Percentiles rank a stretch among this genome's conserved stretches.
phyloP scores from a whole-genome alignment of 2,888 invertebrate genomes.

The Xanthia togata region DNA sequence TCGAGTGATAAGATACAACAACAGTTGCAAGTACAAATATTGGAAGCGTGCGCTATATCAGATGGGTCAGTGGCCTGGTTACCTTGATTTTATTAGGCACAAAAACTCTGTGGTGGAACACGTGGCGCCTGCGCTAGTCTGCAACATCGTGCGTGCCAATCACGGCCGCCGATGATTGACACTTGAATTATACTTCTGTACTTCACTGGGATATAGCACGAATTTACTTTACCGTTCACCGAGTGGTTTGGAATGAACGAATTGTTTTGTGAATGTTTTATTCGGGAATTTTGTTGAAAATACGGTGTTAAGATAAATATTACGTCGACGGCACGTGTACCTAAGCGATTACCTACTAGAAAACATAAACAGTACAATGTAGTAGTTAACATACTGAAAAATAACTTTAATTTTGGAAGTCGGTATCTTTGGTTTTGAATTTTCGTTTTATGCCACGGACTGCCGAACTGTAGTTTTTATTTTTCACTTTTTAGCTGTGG shows the following conservation, averaged over 20 bases:
- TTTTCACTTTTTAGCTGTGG: no score
- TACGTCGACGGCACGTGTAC: slow-evolving; percentile 33
- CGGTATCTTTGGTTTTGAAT: no score
- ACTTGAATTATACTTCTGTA: slow-evolving; percentile 49
- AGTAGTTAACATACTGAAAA: no score
- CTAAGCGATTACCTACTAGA: slow-evolving; percentile 33
- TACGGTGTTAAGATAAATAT: slow-evolving; percentile 19
- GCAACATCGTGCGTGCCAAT: slow-evolving; percentile 55
- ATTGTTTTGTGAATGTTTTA: slow-evolving; percentile 27
- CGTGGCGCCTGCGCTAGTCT: slow-evolving; percentile 33
- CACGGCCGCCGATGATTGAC: slow-evolving; percentile 56
- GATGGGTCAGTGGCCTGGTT: slow-evolving; percentile 64
- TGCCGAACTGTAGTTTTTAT: no score
- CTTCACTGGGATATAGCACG: slow-evolving; percentile 23
- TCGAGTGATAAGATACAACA: slow-evolving; percentile 44
- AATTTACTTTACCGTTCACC: slow-evolving; percentile 31
- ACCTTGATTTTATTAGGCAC: slow-evolving; percentile 55
- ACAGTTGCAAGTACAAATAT: slow-evolving; percentile 30
- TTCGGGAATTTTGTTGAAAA: not conserved
- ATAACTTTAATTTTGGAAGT: no score
- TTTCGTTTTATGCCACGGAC: no score
- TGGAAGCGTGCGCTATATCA: slow-evolving; percentile 47
- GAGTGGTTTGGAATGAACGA: slow-evolving; percentile 13
- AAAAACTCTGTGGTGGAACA: slow-evolving; percentile 40
- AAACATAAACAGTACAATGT: slow-evolving; percentile 28